A percentile compares a stretch with the other conserved stretches of the same genome.
These are phyloP conservation scores for Oxygymnocypris stewartii DNA, from an alignment of 2,113 vertebrate genomes.

Conservation along the genomic window DNA sequence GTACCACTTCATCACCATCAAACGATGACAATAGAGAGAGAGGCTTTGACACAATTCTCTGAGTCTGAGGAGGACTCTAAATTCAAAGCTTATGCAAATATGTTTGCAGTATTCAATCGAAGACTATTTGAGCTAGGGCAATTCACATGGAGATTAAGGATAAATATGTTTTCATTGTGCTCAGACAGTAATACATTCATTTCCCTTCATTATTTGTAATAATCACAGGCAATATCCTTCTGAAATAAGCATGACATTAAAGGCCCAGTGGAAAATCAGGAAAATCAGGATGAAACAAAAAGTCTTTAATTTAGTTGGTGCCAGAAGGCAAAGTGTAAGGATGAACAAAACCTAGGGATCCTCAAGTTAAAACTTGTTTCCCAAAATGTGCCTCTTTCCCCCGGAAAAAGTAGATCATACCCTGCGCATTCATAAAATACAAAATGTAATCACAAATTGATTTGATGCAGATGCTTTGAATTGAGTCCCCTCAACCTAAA, in stretches of 20 bases:
- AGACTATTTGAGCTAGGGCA: slow-evolving; percentile 27
- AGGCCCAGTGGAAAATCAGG: slow-evolving; percentile 46
- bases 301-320: slow-evolving; percentile 56
- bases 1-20: slow-evolving; percentile 38
- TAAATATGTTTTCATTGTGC: slow-evolving; percentile 50
- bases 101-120: slow-evolving; percentile 30
- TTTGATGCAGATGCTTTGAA: neutral
- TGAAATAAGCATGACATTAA: slow-evolving; percentile 54
- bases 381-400: slow-evolving; percentile 30
- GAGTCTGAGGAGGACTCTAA: slow-evolving; percentile 36
- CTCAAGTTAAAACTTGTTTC: slow-evolving; percentile 6
- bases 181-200: slow-evolving; percentile 54
- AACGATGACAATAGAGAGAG: slow-evolving; percentile 12
- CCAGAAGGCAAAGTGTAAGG: slow-evolving; percentile 51
- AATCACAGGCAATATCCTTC: slow-evolving; percentile 53
- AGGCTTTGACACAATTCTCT: slow-evolving; percentile 19
- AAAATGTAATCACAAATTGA: neutral
- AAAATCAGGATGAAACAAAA: slow-evolving; percentile 51
- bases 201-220: slow-evolving; percentile 56
- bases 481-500: neutral
- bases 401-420: slow-evolving; percentile 67
- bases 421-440: slow-evolving; percentile 63
- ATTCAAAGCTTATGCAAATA: slow-evolving; percentile 42
- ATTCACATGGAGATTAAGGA: slow-evolving; percentile 43
- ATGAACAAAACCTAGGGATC: slow-evolving; percentile 38